Percentiles rank a stretch among this genome's conserved stretches.
These are phyloP conservation scores for Antechinus flavipes DNA, from an alignment of 2,113 vertebrate species.

Conservation along the genomic window DNA sequence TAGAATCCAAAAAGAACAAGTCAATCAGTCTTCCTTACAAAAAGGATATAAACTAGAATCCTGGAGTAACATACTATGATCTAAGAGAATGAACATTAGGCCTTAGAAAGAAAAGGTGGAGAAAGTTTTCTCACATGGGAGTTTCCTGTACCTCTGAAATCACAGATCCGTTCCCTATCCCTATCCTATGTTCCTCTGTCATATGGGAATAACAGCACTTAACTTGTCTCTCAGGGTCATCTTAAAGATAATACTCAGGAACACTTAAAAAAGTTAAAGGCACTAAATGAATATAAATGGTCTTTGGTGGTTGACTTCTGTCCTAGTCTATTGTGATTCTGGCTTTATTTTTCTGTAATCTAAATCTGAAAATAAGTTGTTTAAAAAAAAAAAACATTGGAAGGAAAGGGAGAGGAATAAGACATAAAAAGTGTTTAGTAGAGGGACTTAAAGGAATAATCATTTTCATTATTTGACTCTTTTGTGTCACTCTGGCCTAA, in stretches of 20 bases:
- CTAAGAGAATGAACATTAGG: neutral
- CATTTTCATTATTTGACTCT: neutral
- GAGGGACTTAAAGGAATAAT: neutral
- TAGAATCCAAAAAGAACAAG: neutral
- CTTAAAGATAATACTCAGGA: neutral
- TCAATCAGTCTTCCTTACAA: neutral
- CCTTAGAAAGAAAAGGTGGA: neutral
- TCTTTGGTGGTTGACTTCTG: neutral
- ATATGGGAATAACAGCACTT: neutral
- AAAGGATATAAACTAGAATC: neutral
- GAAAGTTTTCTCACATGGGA: neutral
- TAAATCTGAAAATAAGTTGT: neutral
- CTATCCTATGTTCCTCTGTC: neutral
- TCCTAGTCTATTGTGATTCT: neutral
- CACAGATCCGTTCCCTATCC: neutral
- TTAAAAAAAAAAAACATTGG: neutral
- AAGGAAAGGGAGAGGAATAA: too few relatives aligned
- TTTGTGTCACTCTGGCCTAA: neutral
- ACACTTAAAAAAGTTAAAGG: neutral
- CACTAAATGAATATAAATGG: rapidly evolving
- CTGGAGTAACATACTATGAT: neutral
- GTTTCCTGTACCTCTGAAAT: neutral
- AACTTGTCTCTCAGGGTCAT: neutral
- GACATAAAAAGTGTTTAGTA: neutral
- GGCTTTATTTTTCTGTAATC: neutral